Percentiles rank a stretch among this genome's conserved stretches.
Conservation (phyloP, 2,888 invertebrate genomes). For the Macrosoma leucophasiata region DNA sequence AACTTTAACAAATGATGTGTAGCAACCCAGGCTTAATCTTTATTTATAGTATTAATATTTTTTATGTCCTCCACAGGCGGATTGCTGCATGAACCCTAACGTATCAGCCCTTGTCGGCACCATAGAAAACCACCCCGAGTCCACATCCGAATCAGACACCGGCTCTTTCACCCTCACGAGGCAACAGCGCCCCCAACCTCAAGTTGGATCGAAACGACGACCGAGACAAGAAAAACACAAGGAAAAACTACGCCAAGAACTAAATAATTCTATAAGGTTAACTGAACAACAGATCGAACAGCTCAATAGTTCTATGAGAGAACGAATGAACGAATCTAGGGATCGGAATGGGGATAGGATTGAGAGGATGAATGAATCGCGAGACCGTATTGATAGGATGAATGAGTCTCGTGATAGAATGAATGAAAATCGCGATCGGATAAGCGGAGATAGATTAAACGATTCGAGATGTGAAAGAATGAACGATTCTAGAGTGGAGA, state of each 20-base stretch:
- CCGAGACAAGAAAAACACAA: constrained; percentile 55
- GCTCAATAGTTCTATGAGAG: constrained; percentile 36
- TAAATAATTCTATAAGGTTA: constrained; percentile 36
- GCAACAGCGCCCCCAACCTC: constrained; percentile 63
- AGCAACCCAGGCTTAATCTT: too few species aligned
- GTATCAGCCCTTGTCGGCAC: constrained; percentile 67
- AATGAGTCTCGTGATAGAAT: constrained; percentile 12
- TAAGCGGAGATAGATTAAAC: constrained; percentile 31
- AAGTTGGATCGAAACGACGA: constrained; percentile 58
- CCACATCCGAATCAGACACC: constrained; percentile 66
- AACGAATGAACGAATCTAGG: constrained; percentile 34
- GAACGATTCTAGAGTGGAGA: constrained; percentile 32
- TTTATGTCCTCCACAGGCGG: constrained; percentile 60
- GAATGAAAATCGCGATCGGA: too few species aligned
- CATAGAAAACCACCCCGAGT: constrained; percentile 67
- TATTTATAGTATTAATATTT: too few species aligned
- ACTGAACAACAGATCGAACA: constrained; percentile 44
- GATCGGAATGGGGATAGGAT: constrained; percentile 46
- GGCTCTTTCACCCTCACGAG: constrained; percentile 64
- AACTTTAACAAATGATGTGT: too few species aligned
- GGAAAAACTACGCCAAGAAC: constrained; percentile 46
- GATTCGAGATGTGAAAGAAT: constrained; percentile 37
- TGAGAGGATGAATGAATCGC: constrained; percentile 34
- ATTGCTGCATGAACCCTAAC: constrained; percentile 63
- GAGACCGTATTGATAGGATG: constrained; percentile 26